A percentile compares a stretch with the other conserved stretches of the same genome.
Evolutionary conservation across 2,113 vertebrate genomes (phyloP).

Genomic region (Planiliza haematocheilus): DNA sequence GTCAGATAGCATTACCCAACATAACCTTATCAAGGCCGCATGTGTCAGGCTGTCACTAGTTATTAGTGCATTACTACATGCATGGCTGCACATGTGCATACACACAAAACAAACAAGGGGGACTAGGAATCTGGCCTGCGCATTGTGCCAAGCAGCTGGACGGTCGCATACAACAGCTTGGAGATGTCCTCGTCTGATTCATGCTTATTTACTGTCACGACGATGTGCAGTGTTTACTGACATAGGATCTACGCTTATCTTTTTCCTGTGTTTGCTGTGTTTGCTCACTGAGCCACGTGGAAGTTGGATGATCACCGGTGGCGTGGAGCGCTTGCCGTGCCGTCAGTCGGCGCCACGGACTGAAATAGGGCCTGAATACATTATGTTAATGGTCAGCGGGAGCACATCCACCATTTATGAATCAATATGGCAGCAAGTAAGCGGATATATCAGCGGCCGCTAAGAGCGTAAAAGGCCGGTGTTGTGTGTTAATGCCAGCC

Average conservation of each 20-base stretch:
- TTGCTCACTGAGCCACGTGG: constrained; percentile 11
- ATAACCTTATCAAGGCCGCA: constrained; percentile 70
- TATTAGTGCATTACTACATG: constrained; percentile 53
- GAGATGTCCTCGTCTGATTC: constrained; percentile 55
- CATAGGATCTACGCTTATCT: neutral
- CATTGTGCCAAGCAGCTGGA: constrained; percentile 22
- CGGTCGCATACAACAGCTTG: constrained; percentile 5
- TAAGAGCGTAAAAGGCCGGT: constrained; percentile 12
- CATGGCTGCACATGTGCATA: constrained; percentile 45
- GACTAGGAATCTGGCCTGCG: constrained; percentile 23
- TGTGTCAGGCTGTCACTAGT: constrained; percentile 64
- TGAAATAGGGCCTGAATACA: constrained; percentile 21
- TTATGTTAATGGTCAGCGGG: constrained; percentile 54
- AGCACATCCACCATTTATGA: constrained; percentile 39
- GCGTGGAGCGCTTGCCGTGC: too few relatives aligned
- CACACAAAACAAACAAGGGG: constrained; percentile 44
- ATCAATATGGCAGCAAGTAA: constrained; percentile 45
- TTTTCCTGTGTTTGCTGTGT: neutral
- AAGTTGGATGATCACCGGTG: constrained; percentile 6
- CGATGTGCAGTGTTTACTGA: constrained; percentile 16
- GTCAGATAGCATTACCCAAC: constrained; percentile 62
- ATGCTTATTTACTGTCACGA: constrained; percentile 40
- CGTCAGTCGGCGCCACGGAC: neutral
- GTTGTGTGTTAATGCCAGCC: constrained; percentile 5
- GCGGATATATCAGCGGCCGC: constrained; percentile 23